phyloP scores from a whole-genome alignment of 1,140 invertebrate genomes.

The Caenorhabditis tropicalis region DNA sequence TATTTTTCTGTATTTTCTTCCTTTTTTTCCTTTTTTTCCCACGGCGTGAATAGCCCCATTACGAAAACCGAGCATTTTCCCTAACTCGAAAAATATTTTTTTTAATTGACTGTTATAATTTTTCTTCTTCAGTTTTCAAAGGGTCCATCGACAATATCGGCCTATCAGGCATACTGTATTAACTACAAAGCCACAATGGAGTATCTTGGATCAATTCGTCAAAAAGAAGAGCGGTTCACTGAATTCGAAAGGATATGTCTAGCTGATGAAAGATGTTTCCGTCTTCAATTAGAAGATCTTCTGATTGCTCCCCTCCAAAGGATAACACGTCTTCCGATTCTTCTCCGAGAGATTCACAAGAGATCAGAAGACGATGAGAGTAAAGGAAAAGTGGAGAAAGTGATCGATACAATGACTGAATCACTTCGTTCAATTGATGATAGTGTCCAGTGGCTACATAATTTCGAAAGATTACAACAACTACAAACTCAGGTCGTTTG shows the following conservation, averaged over 20 bases:
- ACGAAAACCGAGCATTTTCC: too few species aligned
- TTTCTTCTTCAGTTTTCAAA: constrained; percentile 70
- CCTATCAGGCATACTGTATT: constrained; percentile 65
- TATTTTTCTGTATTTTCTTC: neutral
- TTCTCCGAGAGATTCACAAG: constrained; percentile 77
- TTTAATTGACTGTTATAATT: too few species aligned
- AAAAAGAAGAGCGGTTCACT: constrained; percentile 67
- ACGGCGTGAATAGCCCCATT: too few species aligned
- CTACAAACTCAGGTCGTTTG: constrained; percentile 79
- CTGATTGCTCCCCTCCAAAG: constrained; percentile 79
- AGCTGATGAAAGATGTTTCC: constrained; percentile 77
- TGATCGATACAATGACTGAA: constrained; percentile 77
- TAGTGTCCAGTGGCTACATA: constrained; percentile 80
- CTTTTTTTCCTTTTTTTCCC: neutral
- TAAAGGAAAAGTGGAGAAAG: constrained; percentile 75
- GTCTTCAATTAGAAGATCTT: constrained; percentile 78
- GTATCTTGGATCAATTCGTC: constrained; percentile 66
- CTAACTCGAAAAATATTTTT: too few species aligned
- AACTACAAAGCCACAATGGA: constrained; percentile 67
- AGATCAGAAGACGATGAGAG: constrained; percentile 76
- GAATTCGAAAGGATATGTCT: constrained; percentile 74
- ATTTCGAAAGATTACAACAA: constrained; percentile 79
- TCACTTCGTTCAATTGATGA: constrained; percentile 79
- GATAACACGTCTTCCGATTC: constrained; percentile 79
- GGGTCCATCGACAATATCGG: constrained; percentile 69